phyloP scores from a whole-genome alignment of 2,797 vertebrate genomes.

The Enteromius radiatus region DNA sequence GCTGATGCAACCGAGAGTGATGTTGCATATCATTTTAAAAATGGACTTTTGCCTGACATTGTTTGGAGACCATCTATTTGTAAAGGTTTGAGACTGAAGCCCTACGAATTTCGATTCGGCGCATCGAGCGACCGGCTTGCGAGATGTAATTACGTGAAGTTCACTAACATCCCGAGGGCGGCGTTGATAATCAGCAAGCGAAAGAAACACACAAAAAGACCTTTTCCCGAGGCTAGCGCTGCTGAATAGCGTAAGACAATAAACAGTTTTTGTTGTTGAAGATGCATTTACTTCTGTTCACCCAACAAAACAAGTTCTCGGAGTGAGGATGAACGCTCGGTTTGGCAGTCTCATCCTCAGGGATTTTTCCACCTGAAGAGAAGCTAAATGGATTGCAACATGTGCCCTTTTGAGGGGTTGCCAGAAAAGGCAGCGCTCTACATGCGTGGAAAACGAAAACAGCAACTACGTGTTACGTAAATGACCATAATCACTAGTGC shows the following conservation, averaged over 20 bases:
- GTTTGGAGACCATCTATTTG: constrained; percentile 21
- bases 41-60: constrained; percentile 20
- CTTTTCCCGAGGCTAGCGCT: constrained; percentile 35
- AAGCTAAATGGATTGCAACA: constrained; percentile 49
- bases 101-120: not conserved
- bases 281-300: constrained; percentile 40
- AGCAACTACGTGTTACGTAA: constrained; percentile 32
- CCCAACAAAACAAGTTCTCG: constrained; percentile 26
- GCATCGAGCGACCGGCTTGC: not conserved
- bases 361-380: constrained; percentile 45
- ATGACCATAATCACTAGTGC: constrained; percentile 43
- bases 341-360: constrained; percentile 43
- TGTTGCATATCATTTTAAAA: constrained; percentile 35
- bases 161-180: constrained; percentile 47
- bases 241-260: constrained; percentile 37
- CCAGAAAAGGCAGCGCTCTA: constrained; percentile 17
- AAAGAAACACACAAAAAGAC: constrained; percentile 38
- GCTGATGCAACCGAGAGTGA: constrained; percentile 33
- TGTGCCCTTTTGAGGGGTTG: constrained; percentile 42
- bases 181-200: constrained; percentile 35
- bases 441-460: constrained; percentile 16
- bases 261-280: constrained; percentile 18
- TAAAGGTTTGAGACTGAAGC: constrained; percentile 7
- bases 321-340: constrained; percentile 35
- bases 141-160: constrained; percentile 42